Evolutionary conservation across 2,113 vertebrate genomes (phyloP), one percentile per base, ranked within the genome.

Genomic region (Laterallus jamaicensis): DNA sequence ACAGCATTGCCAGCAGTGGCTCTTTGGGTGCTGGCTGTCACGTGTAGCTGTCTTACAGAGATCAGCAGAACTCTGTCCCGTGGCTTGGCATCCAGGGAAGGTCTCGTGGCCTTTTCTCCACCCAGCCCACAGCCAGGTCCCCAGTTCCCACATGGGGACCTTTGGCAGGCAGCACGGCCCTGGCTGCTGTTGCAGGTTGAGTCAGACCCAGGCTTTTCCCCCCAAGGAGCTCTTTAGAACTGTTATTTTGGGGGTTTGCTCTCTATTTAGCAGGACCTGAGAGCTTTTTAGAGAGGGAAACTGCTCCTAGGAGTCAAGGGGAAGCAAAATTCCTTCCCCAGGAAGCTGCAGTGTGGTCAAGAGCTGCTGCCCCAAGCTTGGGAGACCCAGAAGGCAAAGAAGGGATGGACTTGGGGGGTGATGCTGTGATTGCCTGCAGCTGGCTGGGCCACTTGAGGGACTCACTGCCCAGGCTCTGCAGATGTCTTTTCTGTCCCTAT

Each of bases 1-100:
- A 2, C 2, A 9, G 28, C 3, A 3, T 21, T 0, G 0, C 42
- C 14, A 68, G 80, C 2, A 2, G 76, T 8, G 31, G 14, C 59
- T 69, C 22, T 32, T 29, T 55, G 63, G 32, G 59, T 19, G 28
- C 47, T 40, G 80, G 40, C 35, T 67, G 44, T 10, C 25, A 3
- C 5, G 3, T 31, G 64, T 4, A 7, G 26, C 21, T 81, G 54
- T 82, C 37, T 59, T 12, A 25, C 2, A 0, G 5, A 54, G 19
- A 54, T 42, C 21, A 1, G 19, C n/a, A 9, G 49, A 71, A 29
- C 35, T 35, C 39, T 39, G 25, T 32, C 49, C 76, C 10, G 1
- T 7, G 40, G 69, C 12, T 80, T 15, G 25, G 68, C 56, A 59
- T 25, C 71, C 82, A 29, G 42, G 39, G 44, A 16, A 80, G 75